phyloP scores from a whole-genome alignment of 2,888 invertebrate species.

The Conomelus anceps region DNA sequence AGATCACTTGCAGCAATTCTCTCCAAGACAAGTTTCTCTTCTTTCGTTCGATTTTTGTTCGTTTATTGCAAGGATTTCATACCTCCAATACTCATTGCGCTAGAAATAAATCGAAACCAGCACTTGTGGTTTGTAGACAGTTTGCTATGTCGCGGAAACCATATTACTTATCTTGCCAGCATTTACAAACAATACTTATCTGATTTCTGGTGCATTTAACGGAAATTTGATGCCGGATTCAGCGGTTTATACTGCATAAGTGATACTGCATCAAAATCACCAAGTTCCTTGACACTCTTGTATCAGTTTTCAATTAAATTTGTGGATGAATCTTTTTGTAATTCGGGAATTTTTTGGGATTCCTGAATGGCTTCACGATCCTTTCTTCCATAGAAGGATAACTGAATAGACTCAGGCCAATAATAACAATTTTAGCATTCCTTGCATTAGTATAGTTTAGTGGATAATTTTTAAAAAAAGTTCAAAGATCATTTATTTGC shows the following conservation, averaged over 20 bases:
- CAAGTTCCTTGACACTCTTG: background rate
- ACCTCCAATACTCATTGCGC: background rate
- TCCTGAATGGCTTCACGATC: background rate
- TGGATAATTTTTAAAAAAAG: too few species aligned
- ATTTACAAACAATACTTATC: background rate
- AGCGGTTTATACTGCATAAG: background rate
- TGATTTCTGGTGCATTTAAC: background rate
- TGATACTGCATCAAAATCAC: background rate
- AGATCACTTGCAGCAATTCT: background rate
- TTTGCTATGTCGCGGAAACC: background rate
- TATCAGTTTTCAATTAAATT: background rate
- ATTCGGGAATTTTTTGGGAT: background rate
- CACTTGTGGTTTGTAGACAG: background rate
- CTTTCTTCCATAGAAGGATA: too few species aligned
- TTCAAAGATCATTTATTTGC: too few species aligned
- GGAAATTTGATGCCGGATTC: background rate
- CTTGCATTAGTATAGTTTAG: too few species aligned
- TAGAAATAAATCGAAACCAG: background rate
- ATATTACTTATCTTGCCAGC: background rate
- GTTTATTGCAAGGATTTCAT: background rate
- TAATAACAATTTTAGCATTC: too few species aligned
- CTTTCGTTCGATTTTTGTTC: background rate
- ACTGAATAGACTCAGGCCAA: too few species aligned
- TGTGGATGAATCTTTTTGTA: background rate
- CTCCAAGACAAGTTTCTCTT: background rate